A percentile compares a stretch with the other conserved stretches of the same genome.
Conservation (phyloP, 2,888 invertebrate genomes). For the Hypercompe scribonia region DNA sequence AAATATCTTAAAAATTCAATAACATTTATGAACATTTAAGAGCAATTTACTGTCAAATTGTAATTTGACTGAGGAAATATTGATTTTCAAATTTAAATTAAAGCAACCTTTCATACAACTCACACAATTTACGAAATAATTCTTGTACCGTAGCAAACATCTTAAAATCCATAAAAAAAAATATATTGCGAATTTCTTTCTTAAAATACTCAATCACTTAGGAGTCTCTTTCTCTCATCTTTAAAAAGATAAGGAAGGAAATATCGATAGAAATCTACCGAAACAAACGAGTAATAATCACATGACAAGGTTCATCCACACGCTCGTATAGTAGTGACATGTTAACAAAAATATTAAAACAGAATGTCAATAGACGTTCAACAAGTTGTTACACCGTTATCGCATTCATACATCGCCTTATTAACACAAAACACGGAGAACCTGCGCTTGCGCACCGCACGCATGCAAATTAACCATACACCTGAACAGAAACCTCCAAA, state of each 20-base stretch:
- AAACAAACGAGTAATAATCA: neutral
- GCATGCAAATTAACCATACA: slow-evolving; percentile 65
- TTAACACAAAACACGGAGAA: slow-evolving; percentile 62
- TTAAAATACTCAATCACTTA: neutral
- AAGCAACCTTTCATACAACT: no score
- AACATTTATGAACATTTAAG: no score
- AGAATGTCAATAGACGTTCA: slow-evolving; percentile 55
- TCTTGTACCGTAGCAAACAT: no score
- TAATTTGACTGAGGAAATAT: no score
- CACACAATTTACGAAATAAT: no score
- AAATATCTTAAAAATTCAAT: no score
- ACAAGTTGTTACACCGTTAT: slow-evolving; percentile 64
- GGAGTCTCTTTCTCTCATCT: neutral
- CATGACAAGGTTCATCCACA: neutral
- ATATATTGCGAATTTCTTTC: no score
- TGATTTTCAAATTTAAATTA: no score
- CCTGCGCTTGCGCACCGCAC: slow-evolving; percentile 56
- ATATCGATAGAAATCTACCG: neutral
- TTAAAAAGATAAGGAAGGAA: neutral
- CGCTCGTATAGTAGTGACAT: slow-evolving; percentile 28
- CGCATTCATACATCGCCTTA: slow-evolving; percentile 67
- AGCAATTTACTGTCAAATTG: no score
- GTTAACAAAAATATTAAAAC: slow-evolving; percentile 43
- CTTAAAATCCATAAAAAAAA: no score
- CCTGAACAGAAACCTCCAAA: slow-evolving; percentile 43